phyloP scores from a whole-genome alignment of 2,113 vertebrate species.

The Alligator mississippiensis region DNA sequence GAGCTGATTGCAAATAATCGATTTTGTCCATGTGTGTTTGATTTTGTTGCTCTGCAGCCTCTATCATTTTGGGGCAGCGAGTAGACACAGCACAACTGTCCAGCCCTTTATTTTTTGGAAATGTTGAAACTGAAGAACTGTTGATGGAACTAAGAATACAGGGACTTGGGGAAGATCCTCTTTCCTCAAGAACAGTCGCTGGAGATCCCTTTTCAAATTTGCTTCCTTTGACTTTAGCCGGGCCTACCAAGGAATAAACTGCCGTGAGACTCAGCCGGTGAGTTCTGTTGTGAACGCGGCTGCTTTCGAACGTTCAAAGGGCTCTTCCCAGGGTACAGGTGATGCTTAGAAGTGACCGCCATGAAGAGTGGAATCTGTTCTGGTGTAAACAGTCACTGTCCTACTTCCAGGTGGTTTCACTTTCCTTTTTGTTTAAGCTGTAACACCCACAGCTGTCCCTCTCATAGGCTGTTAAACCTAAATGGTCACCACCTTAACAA shows the following conservation, averaged over 20 bases:
- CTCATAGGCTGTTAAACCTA: background rate
- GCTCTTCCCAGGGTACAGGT: background rate
- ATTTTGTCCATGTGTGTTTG: background rate
- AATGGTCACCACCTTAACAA: background rate
- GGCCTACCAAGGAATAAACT: background rate
- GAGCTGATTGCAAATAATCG: background rate
- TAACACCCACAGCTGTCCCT: background rate
- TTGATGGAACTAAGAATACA: background rate
- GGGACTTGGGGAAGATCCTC: background rate
- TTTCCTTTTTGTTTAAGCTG: background rate
- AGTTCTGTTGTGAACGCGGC: background rate
- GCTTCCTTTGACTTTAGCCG: background rate
- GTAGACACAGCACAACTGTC: background rate
- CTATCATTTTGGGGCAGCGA: background rate
- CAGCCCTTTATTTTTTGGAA: background rate
- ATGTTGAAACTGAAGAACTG: background rate
- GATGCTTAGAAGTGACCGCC: background rate
- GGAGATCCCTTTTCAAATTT: background rate
- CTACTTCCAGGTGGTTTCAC: background rate
- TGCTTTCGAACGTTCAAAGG: background rate
- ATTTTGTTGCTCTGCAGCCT: background rate
- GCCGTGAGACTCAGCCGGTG: background rate
- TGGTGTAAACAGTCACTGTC: background rate
- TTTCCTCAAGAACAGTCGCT: background rate
- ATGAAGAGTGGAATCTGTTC: background rate